phyloP scores from a whole-genome alignment of 1,140 invertebrate species.

The Bicyclus anynana region DNA sequence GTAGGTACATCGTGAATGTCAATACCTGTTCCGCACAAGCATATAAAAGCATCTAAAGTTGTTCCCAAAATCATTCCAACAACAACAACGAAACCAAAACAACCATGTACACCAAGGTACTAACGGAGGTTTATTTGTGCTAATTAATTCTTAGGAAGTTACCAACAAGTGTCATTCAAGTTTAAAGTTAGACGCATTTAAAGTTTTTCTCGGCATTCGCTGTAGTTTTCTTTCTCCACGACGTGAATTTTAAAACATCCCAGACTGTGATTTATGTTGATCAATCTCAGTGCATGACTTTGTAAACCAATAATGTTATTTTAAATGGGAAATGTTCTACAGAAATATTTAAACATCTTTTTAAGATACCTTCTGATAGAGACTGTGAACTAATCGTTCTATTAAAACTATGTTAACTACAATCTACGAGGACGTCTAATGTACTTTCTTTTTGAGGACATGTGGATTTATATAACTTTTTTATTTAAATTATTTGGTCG shows the following conservation, averaged over 20 bases:
- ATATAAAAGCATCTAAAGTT: conserved; percentile 60
- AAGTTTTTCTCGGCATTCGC: not conserved
- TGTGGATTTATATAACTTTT: too few relatives aligned
- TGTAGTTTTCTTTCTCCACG: not conserved
- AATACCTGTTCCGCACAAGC: conserved; percentile 42
- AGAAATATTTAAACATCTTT: too few relatives aligned
- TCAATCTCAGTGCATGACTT: too few relatives aligned
- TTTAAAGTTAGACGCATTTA: not conserved
- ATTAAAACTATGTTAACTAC: too few relatives aligned
- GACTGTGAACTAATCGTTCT: too few relatives aligned
- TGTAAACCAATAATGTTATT: too few relatives aligned
- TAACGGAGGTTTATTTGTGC: not conserved
- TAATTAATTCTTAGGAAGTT: not conserved
- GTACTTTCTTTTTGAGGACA: too few relatives aligned
- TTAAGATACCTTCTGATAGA: too few relatives aligned
- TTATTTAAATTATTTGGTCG: too few relatives aligned
- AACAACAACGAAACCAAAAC: conserved; percentile 40
- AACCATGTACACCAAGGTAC: conserved; percentile 66
- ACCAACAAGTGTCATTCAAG: not conserved
- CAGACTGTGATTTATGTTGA: too few relatives aligned
- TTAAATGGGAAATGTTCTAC: too few relatives aligned
- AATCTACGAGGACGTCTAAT: too few relatives aligned
- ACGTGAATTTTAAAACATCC: not conserved
- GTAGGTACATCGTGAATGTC: conserved; percentile 26
- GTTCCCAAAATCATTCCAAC: conserved; percentile 52